Base-by-base conservation (phyloP, 2,113 vertebrate genomes). In the Otocyon megalotis region DNA sequence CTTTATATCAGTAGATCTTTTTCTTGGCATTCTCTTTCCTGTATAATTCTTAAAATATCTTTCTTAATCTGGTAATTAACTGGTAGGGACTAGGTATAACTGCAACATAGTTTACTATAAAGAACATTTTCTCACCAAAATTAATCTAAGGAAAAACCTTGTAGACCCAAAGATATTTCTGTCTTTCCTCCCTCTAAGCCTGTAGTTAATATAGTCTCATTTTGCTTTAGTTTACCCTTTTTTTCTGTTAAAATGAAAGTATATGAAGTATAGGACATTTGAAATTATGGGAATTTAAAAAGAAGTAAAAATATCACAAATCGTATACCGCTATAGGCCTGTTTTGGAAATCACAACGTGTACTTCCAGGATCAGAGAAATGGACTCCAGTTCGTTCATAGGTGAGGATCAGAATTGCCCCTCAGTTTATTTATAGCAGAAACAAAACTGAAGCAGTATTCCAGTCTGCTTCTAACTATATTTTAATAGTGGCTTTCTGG, bases 141-240 rank as follows among this genome's bases (percentile, higher is more conserved):
- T 94, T 26, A 9, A 90, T 56, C 60, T 67, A 76, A 71, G 26
- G 28, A 83, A 89, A 71, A 87, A 13, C 6, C 6, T 93, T 62
- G 54, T 37, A 89, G 24, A 43, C 17, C 69, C 60, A 72, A 35
- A 77, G n/a, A 48, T 53, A 79, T 65, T 71, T 65, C 35, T 17
- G 14, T 56, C 32, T 90, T 83, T 77, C 54, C 69, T 37, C 10
- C 20, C 9, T 17, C 9, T n/a, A 79, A 93, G 2, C 28, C 77
- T 90, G 22, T 17, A 48, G 28, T 74, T 62, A 43, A 60, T 43
- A 62, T 19, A 10, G 54, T 63, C 30, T 79, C 79, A 15, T 48
- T 94, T 89, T 89, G 26, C 79, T 82, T 91, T 92, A 67, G 32
- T 84, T 71, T 32, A 56, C 16, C n/a, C 19, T 16, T 56, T 91